These are phyloP conservation scores for Scartelaos histophorus DNA, from an alignment of 2,113 vertebrate genomes.

Conservation along the genomic window DNA sequence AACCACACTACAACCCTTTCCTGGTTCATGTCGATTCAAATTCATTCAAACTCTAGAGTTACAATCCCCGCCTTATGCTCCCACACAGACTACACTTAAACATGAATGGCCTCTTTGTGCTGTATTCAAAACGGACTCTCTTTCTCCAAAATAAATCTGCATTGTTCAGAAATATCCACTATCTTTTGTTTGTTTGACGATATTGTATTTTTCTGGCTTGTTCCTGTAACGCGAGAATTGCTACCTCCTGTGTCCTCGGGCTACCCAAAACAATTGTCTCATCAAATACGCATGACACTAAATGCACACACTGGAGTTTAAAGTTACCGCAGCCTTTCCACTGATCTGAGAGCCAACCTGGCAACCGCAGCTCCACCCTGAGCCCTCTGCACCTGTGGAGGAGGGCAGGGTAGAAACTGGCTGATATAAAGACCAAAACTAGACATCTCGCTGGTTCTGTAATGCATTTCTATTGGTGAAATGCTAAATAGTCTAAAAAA, in stretches of 20 bases:
- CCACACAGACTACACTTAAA: slow-evolving; percentile 9
- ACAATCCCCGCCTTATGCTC: slow-evolving; percentile 12
- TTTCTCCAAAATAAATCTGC: slow-evolving; percentile 14
- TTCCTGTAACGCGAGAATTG: slow-evolving; percentile 62
- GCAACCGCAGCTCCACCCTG: slow-evolving; percentile 56
- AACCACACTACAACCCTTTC: background rate
- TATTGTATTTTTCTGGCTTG: slow-evolving; percentile 36
- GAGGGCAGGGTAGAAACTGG: slow-evolving; percentile 30
- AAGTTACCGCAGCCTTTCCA: slow-evolving; percentile 61
- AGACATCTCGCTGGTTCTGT: slow-evolving; percentile 6
- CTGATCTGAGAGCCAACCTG: slow-evolving; percentile 45
- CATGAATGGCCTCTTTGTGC: too few species aligned
- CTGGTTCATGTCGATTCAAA: background rate
- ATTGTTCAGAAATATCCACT: slow-evolving; percentile 40
- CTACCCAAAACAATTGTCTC: slow-evolving; percentile 54
- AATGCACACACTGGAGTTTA: slow-evolving; percentile 42
- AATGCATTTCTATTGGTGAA: too few species aligned
- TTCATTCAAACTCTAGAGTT: slow-evolving; percentile 19
- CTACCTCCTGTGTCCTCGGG: slow-evolving; percentile 45
- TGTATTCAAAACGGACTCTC: slow-evolving; percentile 11
- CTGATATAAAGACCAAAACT: background rate
- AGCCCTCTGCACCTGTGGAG: slow-evolving; percentile 46
- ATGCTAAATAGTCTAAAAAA: too few species aligned
- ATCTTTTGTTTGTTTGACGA: slow-evolving; percentile 34
- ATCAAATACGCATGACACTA: slow-evolving; percentile 61